phyloP scores from a whole-genome alignment of 2,888 invertebrate species.

The Drepana falcataria region DNA sequence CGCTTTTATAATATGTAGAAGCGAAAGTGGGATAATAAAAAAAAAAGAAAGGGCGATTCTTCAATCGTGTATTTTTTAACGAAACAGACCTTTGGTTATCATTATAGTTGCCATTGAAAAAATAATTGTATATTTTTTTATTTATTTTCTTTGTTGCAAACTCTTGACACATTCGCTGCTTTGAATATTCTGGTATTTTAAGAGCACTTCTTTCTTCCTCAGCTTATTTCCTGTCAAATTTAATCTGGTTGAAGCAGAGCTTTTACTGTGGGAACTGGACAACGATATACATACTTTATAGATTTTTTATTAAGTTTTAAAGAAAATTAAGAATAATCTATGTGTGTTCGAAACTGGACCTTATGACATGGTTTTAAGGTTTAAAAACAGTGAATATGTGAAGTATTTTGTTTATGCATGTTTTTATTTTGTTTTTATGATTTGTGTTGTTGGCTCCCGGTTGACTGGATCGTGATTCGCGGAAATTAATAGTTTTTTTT shows the following conservation, averaged over 20 bases:
- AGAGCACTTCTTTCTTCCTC: no score
- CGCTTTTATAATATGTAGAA: no score
- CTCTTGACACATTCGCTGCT: conserved; percentile 54
- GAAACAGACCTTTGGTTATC: not conserved
- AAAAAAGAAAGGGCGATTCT: no score
- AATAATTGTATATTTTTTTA: conserved; percentile 16
- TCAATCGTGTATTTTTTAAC: not conserved
- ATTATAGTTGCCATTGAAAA: conserved; percentile 1
- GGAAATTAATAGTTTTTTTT: no score
- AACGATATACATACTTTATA: no score
- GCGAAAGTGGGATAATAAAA: no score
- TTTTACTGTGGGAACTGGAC: no score
- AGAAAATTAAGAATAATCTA: no score
- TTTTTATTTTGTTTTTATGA: conserved; percentile 26
- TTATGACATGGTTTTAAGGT: not conserved
- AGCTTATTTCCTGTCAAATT: no score
- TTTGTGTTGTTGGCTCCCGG: conserved; percentile 24
- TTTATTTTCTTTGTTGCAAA: conserved; percentile 24
- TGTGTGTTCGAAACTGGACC: no score
- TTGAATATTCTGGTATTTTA: conserved; percentile 4
- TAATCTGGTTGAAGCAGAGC: no score
- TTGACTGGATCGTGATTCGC: conserved; percentile 10
- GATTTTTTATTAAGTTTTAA: no score
- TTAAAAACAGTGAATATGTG: conserved; percentile 41
- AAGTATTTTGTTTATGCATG: conserved; percentile 48